Percentiles rank a stretch among this genome's conserved stretches.
Conservation (phyloP, 2,113 vertebrate genomes). For the Orientallactaga bullata region DNA sequence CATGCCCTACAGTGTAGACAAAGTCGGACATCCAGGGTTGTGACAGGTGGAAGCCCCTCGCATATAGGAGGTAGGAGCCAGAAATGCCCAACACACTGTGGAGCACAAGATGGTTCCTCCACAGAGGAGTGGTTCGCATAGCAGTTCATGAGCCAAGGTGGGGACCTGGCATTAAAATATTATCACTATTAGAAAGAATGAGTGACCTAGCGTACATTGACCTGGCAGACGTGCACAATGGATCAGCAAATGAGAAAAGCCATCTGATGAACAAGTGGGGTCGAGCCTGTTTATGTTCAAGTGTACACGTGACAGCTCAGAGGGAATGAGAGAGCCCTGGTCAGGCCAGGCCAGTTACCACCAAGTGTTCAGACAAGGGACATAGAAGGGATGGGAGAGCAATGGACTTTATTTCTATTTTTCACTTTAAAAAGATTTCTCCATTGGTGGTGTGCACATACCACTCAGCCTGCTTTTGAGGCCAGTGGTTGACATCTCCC, state of each 20-base stretch:
- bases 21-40: accelerated
- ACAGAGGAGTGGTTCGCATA: accelerated
- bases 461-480: background rate
- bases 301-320: accelerated
- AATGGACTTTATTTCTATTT: accelerated
- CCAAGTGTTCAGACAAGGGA: accelerated
- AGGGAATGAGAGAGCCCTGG: accelerated
- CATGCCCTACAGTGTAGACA: background rate
- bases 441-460: accelerated
- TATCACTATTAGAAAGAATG: accelerated
- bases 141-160: accelerated
- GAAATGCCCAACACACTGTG: accelerated
- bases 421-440: background rate
- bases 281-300: background rate
- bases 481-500: accelerated
- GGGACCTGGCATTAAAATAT: accelerated
- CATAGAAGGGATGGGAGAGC: accelerated
- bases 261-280: accelerated
- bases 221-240: background rate
- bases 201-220: accelerated
- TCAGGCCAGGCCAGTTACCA: accelerated
- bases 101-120: accelerated
- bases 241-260: accelerated
- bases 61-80: background rate
- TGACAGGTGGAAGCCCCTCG: background rate